phyloP scores from a whole-genome alignment of 2,113 vertebrate species.

The Salvelinus alpinus region DNA sequence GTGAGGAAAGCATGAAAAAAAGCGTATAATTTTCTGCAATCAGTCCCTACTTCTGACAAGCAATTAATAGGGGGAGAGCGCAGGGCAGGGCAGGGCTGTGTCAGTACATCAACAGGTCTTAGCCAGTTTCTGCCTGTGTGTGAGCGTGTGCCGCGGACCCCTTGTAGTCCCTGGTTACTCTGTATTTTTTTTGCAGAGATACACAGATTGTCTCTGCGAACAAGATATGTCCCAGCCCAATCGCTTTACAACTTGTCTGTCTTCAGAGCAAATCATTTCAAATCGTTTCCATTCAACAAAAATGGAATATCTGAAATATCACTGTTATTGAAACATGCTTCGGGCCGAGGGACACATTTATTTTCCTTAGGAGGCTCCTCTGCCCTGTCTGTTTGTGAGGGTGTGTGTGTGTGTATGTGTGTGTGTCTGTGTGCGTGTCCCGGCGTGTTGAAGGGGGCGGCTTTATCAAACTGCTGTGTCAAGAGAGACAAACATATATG shows the following conservation, averaged over 20 bases:
- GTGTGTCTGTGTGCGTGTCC: not conserved
- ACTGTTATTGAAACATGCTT: slow-evolving; percentile 42
- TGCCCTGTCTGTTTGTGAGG: slow-evolving; percentile 18
- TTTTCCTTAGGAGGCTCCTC: slow-evolving; percentile 57
- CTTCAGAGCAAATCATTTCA: slow-evolving; percentile 60
- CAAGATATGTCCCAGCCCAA: slow-evolving; percentile 53
- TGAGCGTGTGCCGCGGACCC: slow-evolving; percentile 9
- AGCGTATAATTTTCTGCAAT: slow-evolving; percentile 92
- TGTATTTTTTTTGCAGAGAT: slow-evolving; percentile 33
- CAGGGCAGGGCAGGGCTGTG: too few species aligned
- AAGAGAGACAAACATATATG: not conserved
- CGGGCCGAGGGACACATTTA: slow-evolving; percentile 50
- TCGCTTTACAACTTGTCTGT: slow-evolving; percentile 66
- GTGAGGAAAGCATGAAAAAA: slow-evolving; percentile 4
- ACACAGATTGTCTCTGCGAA: slow-evolving; percentile 57
- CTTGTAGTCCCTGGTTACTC: slow-evolving; percentile 9
- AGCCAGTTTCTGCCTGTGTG: not conserved
- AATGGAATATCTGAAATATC: slow-evolving; percentile 44
- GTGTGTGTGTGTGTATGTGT: not conserved
- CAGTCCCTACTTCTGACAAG: slow-evolving; percentile 69
- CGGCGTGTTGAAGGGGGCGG: not conserved
- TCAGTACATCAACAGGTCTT: too few species aligned
- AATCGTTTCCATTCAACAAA: slow-evolving; percentile 45
- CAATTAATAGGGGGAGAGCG: slow-evolving; percentile 58
- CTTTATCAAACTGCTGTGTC: not conserved